Conservation (phyloP, 2,113 vertebrate genomes). For the Cynopterus brachyotis region DNA sequence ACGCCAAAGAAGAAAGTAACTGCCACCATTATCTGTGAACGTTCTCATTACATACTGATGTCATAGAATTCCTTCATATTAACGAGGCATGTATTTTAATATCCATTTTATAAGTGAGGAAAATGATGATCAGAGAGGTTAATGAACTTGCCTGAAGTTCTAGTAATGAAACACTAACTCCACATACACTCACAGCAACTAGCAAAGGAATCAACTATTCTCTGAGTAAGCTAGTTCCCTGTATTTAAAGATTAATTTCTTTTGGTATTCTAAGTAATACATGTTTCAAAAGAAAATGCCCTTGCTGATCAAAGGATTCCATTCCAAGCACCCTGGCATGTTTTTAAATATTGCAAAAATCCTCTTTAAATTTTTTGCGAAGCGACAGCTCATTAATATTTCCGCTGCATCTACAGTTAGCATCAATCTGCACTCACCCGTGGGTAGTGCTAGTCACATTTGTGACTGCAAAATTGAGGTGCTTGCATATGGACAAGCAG, state of each 20-base stretch:
- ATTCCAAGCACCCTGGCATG: not conserved
- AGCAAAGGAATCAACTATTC: not conserved
- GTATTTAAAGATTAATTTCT: constrained; percentile 40
- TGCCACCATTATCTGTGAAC: rapidly evolving
- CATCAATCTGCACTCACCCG: constrained; percentile 42
- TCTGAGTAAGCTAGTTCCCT: not conserved
- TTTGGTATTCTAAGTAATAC: not conserved
- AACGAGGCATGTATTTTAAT: not conserved
- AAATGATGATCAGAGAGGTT: not conserved
- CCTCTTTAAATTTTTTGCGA: constrained; percentile 14
- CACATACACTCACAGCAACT: not conserved
- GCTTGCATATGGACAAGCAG: not conserved
- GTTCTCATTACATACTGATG: not conserved
- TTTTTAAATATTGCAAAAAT: constrained; percentile 65
- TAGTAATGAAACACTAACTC: not conserved
- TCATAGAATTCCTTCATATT: not conserved
- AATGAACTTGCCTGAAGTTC: not conserved
- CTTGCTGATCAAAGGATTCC: constrained; percentile 59
- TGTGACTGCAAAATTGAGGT: not conserved
- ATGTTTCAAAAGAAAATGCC: constrained; percentile 54
- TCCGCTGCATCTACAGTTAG: not conserved
- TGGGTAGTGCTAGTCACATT: constrained; percentile 22
- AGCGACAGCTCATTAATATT: constrained; percentile 63
- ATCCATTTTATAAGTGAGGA: not conserved
- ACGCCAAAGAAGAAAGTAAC: not conserved